Percentiles rank a stretch among this genome's conserved stretches.
Conservation (phyloP, 2,888 invertebrate species). For the Drosophila mimica region DNA sequence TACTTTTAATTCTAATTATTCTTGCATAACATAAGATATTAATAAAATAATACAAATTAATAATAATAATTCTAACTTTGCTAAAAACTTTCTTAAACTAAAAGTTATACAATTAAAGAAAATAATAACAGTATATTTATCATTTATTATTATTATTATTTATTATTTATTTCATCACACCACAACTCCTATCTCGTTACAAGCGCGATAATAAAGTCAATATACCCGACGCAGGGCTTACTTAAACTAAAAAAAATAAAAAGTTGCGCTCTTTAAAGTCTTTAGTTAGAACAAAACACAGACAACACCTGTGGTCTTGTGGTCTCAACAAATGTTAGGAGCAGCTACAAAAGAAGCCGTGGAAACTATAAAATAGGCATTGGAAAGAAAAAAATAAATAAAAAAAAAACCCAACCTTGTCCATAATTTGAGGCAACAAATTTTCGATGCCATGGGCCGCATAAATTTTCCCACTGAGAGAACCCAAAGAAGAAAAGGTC, state of each 20-base stretch:
- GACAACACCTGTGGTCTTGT: conserved; percentile 54
- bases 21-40: background rate
- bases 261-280: conserved; percentile 37
- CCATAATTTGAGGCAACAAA: conserved; percentile 61
- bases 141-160: no score
- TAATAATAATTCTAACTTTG: no score
- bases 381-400: conserved; percentile 2
- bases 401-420: conserved; percentile 18
- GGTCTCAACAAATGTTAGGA: conserved; percentile 13
- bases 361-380: conserved; percentile 55
- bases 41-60: no score
- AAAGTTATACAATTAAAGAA: background rate
- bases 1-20: fast-evolving
- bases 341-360: conserved; percentile 57
- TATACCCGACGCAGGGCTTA: conserved; percentile 6
- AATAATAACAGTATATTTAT: no score
- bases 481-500: conserved; percentile 43
- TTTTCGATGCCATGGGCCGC: conserved; percentile 52
- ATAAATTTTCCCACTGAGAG: conserved; percentile 70
- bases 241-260: conserved; percentile 5
- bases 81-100: no score
- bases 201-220: background rate
- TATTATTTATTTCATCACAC: no score
- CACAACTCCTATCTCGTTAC: background rate
- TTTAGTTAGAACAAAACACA: conserved; percentile 6